Evolutionary conservation across 2,888 invertebrate genomes (phyloP), one percentile per base, ranked within the genome.

Genomic region (Tholera decimalis): DNA sequence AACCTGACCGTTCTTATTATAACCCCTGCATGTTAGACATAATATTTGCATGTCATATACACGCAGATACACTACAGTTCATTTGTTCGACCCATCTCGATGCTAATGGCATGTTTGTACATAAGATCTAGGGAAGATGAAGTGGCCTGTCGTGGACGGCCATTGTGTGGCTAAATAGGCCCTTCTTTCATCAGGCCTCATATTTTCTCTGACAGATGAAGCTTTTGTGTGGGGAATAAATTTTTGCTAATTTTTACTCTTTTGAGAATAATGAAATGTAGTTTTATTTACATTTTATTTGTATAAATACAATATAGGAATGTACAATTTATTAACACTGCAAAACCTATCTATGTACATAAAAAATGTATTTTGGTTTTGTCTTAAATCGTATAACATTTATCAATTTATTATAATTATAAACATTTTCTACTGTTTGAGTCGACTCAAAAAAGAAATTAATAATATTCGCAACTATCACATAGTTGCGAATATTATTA

Each of bases 91-190:
- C 35, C 54, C 41, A 37, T 64, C 60, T 59, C 30, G 41, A 46
- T 51, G 67, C 28, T 77, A 67, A 72, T 60, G 59, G 41, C 62
- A 63, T 77, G 54, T 75, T 72, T 62, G 61, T 56, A 43, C 33
- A n/a, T n/a, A 66, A 72, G 53, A 77, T 63, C 53, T 67, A 49
- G 67, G 49, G 56, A 55, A 79, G 49, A 64, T 44, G 39, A 24
- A 64, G 66, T 71, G 51, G 44, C 33, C 63, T 75, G 58, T 46
- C 47, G 43, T 54, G 71, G 76, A 61, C 64, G 50, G 15, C 43
- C 63, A 53, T 74, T 66, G 66, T 77, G 55, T 49, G 11, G 15
- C 44, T 49, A 54, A 79, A 61, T 61, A 71, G 44, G 49, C 35
- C 30, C 50, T 44, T 51, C 33, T 57, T 78, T 51, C 43, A 46